phyloP scores from a whole-genome alignment of 35 echinoderm and acorn worm species.

The Stichopus chloronotus region DNA sequence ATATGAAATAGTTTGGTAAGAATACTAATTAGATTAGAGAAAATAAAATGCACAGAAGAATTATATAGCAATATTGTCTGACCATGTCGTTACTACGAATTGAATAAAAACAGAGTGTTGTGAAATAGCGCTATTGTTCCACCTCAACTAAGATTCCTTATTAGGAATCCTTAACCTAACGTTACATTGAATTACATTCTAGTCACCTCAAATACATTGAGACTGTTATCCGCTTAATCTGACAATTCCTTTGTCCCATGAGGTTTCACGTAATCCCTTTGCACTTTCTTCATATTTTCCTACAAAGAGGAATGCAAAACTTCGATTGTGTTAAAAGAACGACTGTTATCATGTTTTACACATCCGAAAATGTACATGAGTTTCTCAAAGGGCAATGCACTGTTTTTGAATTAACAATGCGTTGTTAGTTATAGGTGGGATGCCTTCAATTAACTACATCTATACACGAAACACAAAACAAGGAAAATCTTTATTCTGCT shows the following conservation, averaged over 20 bases:
- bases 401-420: background rate
- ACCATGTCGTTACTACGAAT: no score
- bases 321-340: background rate
- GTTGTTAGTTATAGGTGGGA: background rate
- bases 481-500: background rate
- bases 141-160: no score
- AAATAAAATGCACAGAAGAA: no score
- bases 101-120: no score
- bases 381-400: conserved; percentile 8
- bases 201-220: no score
- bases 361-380: background rate
- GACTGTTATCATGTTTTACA: background rate
- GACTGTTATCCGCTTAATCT: no score
- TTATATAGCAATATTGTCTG: no score
- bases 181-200: no score
- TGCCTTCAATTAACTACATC: background rate
- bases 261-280: background rate
- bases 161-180: no score
- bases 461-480: background rate
- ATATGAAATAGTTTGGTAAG: no score
- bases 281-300: background rate
- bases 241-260: background rate
- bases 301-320: background rate
- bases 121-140: no score
- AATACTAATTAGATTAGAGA: no score